Evolutionary conservation across 23 tunicate genomes (phyloP).

Genomic region (Pegea sp.): DNA sequence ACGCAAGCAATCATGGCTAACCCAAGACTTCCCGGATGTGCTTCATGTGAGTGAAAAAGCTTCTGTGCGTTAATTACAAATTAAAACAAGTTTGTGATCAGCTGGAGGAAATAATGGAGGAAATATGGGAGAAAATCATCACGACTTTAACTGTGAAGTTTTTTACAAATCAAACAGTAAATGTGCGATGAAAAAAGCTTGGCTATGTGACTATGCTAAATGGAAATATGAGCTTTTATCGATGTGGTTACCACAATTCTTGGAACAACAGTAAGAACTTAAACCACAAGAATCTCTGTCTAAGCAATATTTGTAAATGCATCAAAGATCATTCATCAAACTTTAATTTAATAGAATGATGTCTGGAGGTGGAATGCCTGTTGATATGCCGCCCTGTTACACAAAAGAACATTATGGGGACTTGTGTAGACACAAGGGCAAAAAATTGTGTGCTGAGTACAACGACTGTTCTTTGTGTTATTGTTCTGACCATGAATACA

Average conservation of each 20-base stretch:
- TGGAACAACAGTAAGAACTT: constrained; percentile 6
- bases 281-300: too few relatives aligned
- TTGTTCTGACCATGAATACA: constrained; percentile 12
- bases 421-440: not conserved
- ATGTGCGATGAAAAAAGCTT: constrained; percentile 15
- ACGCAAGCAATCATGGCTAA: not conserved
- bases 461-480: constrained; percentile 11
- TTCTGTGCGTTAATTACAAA: too few relatives aligned
- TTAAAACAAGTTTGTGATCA: too few relatives aligned
- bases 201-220: constrained; percentile 28
- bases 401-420: not conserved
- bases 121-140: not conserved
- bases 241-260: constrained; percentile 1
- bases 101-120: not conserved
- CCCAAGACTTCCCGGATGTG: constrained; percentile 2
- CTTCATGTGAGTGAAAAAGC: too few relatives aligned
- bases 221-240: constrained; percentile 17
- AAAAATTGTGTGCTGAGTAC: not conserved
- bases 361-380: not conserved
- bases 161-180: constrained; percentile 4
- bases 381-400: not conserved
- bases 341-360: too few relatives aligned
- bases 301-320: too few relatives aligned
- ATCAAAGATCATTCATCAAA: too few relatives aligned
- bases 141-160: constrained; percentile 2